Conservation (phyloP, 2,888 invertebrate species). For the Odontothrips loti region DNA sequence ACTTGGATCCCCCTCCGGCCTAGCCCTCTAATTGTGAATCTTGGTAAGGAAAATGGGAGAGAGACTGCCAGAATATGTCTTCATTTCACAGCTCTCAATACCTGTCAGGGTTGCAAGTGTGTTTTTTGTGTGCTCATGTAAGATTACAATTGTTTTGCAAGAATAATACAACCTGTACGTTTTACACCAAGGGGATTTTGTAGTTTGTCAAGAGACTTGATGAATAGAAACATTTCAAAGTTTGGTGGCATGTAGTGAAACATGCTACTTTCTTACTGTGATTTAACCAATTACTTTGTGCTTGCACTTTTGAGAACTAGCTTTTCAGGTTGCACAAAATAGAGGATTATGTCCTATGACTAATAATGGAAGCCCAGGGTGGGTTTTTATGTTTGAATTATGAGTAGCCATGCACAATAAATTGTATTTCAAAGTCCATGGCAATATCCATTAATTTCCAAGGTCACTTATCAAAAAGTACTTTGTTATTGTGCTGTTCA, state of each 20-base stretch:
- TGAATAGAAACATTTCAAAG: background rate
- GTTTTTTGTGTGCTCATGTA: background rate
- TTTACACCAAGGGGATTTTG: background rate
- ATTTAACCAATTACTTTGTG: slow-evolving; percentile 4
- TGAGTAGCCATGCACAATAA: background rate
- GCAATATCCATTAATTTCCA: background rate
- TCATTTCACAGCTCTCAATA: background rate
- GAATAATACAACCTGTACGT: background rate
- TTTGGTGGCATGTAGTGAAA: background rate
- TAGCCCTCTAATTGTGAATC: too few species aligned
- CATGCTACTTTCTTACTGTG: slow-evolving; percentile 2
- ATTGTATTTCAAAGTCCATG: background rate
- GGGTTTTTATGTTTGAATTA: background rate
- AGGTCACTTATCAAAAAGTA: background rate
- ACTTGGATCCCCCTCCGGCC: too few species aligned
- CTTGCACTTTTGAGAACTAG: background rate
- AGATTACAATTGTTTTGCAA: background rate
- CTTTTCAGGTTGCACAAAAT: slow-evolving; percentile 8
- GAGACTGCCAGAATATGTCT: background rate
- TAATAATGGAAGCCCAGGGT: background rate
- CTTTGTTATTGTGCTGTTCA: background rate
- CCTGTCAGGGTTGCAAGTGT: background rate
- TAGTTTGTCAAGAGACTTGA: slow-evolving; percentile 1
- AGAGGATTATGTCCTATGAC: background rate
- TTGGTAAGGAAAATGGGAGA: too few species aligned